Evolutionary conservation across 2,888 invertebrate genomes (phyloP), one percentile per base, ranked within the genome.

Genomic region (Lamproptera curius): DNA sequence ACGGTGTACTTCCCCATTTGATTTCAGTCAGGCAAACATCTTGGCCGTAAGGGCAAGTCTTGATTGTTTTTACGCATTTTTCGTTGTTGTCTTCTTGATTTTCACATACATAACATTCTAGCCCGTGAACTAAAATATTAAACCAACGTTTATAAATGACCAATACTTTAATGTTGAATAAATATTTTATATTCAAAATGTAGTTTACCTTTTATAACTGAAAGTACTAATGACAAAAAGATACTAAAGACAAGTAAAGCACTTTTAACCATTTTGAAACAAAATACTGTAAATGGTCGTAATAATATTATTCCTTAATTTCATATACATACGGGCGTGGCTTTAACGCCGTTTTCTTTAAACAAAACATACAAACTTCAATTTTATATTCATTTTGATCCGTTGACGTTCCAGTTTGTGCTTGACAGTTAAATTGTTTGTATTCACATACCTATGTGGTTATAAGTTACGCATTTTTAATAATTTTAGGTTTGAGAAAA

Each of bases 61-160:
- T 94, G 6, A 97, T 95, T 1, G 97, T 96, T 67, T 94, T 95
- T 2, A 95, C 87, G 76, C 98, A 99, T 83, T 99, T 98, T 56
- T 95, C 97, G 42, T 89, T 91, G 73, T 98, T 98, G 58, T 94
- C 93, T 58, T 97, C 96, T 85, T 99, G 98, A 62, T 95, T 92
- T 55, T 93, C 91, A 76, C 98, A 99, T 10, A 98, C 97, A 73
- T 98, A 98, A 76, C 98, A 99, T 86, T 98, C 98, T 56, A 98
- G 87, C 56, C 92, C 89, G 67, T 76, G 67, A 62, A 89, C 93
- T 93, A 74, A 43, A 83, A 81, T 16, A 26, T 56, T 52, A 56
- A 55, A 49, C 42, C 11, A 17, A 31, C 9, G 46, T 17, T n/a
- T n/a, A 41, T 1, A 17, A 45, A 17, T 44, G 5, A 41, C 13